Evolutionary conservation across 2,797 vertebrate genomes (phyloP).

Genomic region (Chaunax sp.): DNA sequence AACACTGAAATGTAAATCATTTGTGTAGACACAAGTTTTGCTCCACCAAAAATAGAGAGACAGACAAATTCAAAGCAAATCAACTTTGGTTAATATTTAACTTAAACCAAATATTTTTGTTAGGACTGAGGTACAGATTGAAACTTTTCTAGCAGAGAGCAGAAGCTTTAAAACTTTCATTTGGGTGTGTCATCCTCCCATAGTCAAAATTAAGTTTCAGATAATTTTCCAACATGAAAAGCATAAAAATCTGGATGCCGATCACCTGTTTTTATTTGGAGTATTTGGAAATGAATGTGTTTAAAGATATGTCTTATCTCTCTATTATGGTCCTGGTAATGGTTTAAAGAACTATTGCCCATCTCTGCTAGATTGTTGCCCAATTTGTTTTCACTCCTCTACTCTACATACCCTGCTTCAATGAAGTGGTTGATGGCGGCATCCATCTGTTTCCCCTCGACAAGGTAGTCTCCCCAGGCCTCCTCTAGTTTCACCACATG

Average conservation of each 20-base stretch:
- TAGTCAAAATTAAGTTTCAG: conserved; percentile 21
- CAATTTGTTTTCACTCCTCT: conserved; percentile 22
- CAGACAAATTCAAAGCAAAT: neutral
- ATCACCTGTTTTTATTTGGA: conserved; percentile 28
- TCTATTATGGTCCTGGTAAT: conserved; percentile 35
- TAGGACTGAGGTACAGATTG: neutral
- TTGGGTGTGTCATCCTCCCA: conserved; percentile 7
- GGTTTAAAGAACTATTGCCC: conserved; percentile 49
- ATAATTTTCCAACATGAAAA: conserved; percentile 21
- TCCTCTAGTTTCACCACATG: conserved; percentile 96
- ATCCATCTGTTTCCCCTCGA: conserved; percentile 97
- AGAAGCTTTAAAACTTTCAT: conserved; percentile 23
- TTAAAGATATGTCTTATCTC: conserved; percentile 45
- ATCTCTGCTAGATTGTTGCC: conserved; percentile 34
- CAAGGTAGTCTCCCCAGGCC: conserved; percentile 94
- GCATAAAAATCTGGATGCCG: conserved; percentile 23
- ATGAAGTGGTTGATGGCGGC: conserved; percentile 99
- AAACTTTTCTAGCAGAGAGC: conserved; percentile 33
- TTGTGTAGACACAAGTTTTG: neutral
- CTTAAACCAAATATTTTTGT: neutral
- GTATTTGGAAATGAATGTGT: conserved; percentile 36
- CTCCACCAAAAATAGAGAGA: neutral
- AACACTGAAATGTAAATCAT: neutral
- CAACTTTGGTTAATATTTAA: neutral
- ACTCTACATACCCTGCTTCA: conserved; percentile 90